Conservation (phyloP, 2,888 invertebrate species). For the Abrostola triplasia region DNA sequence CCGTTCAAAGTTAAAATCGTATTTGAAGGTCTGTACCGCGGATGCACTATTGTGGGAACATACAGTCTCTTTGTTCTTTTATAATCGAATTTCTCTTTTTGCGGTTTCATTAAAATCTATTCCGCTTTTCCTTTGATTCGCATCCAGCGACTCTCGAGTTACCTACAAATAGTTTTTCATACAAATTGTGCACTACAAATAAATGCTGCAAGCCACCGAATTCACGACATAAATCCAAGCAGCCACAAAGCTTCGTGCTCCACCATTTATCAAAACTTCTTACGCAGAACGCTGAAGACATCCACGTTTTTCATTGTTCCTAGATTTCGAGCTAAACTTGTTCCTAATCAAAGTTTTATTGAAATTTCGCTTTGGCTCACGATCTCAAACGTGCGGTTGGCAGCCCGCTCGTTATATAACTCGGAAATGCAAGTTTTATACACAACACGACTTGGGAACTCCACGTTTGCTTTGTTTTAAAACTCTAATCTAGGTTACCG, state of each 20-base stretch:
- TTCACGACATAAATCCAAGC: constrained; percentile 17
- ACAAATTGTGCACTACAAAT: no score
- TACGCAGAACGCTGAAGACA: constrained; percentile 23
- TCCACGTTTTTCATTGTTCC: constrained; percentile 44
- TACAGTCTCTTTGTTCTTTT: no score
- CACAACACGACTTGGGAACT: constrained; percentile 36
- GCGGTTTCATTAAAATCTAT: no score
- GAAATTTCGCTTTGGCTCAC: constrained; percentile 43
- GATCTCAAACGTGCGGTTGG: constrained; percentile 36
- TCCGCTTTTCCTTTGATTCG: no score
- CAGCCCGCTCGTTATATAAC: constrained; percentile 27
- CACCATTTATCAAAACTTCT: constrained; percentile 8
- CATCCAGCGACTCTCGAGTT: no score
- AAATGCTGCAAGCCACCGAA: not conserved
- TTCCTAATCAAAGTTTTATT: constrained; percentile 54
- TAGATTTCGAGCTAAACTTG: constrained; percentile 30
- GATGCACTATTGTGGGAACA: no score
- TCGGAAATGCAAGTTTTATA: constrained; percentile 42
- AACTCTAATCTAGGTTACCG: constrained; percentile 42
- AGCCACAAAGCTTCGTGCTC: constrained; percentile 4
- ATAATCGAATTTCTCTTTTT: no score
- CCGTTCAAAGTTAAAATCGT: no score
- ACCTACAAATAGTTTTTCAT: no score
- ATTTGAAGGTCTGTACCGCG: no score
- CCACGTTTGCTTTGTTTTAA: constrained; percentile 38